Evolutionary conservation across 2,113 vertebrate genomes (phyloP), one percentile per base, ranked within the genome.

Genomic region (Rhizomys pruinosus): DNA sequence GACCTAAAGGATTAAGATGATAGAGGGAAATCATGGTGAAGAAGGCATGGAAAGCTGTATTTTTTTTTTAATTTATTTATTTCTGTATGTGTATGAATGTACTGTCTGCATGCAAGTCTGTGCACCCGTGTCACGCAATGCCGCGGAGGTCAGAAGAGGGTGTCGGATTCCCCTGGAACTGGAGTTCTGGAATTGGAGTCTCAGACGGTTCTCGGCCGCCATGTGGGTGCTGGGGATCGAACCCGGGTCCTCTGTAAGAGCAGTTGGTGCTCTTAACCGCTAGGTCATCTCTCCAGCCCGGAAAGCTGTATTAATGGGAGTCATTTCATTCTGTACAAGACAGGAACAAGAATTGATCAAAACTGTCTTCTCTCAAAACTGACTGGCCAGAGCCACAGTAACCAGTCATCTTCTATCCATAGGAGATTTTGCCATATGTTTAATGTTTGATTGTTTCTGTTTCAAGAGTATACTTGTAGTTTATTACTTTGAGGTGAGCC

Each of bases 321-420:
- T 47, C 32, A 4, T 0, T 27, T 52, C 52, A 8, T 37, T 76
- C 69, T 77, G 25, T 34, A 7, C 11, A 42, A 25, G 32, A 90
- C 59, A 42, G 37, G 44, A 32, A 7, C 32, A 22, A 39, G 59
- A 20, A 12, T 37, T 39, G 76, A 52, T 39, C n/a, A 84, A 71
- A n/a, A 27, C 23, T 34, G 22, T 52, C 64, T 95, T 32, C 19
- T 80, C 78, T 72, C 77, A n/a, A 89, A 85, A 89, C 32, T 64
- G 15, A 34, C 61, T 47, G 42, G 27, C 15, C 37, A 34, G 29
- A 13, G 7, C 72, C 25, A 59, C 22, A 19, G 0, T 12, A 27
- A 32, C 19, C n/a, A 29, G 5, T 55, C 37, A 12, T 2, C 13
- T 87, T 44, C 71, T 1, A 32, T 27, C 37, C 57, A n/a, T 17